Evolutionary conservation across 2,888 invertebrate species (phyloP).

Genomic region (Dryobotodes eremita): DNA sequence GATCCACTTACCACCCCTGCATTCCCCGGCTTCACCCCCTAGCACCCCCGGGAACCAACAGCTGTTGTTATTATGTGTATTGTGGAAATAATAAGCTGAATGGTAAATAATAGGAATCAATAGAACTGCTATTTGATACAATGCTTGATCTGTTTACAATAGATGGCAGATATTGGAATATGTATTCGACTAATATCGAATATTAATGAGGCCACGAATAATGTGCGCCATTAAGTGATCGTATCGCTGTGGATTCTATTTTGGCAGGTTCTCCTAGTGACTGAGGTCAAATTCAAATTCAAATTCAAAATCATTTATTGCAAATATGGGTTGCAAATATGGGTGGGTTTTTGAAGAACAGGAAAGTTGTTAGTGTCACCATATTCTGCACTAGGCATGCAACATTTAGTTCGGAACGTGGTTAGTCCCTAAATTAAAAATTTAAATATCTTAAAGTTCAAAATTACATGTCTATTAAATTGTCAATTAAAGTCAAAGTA

Average conservation of each 20-base stretch:
- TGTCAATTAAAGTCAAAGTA: too few species aligned
- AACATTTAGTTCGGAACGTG: too few species aligned
- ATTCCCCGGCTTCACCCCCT: background rate
- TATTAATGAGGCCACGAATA: conserved; percentile 1
- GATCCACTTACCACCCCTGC: background rate
- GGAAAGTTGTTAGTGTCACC: too few species aligned
- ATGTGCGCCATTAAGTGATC: background rate
- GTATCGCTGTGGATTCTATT: background rate
- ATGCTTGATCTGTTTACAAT: conserved; percentile 25
- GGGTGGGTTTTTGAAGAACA: too few species aligned
- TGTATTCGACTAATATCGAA: background rate
- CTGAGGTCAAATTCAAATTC: too few species aligned
- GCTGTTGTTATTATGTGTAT: conserved; percentile 29
- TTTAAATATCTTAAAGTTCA: too few species aligned
- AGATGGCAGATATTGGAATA: conserved; percentile 6
- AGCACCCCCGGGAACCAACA: conserved; percentile 12
- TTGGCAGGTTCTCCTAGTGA: background rate
- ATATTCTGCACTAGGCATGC: too few species aligned
- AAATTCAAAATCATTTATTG: too few species aligned
- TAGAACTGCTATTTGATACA: background rate
- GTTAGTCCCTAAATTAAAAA: too few species aligned
- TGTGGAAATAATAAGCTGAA: conserved; percentile 33
- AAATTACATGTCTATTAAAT: too few species aligned
- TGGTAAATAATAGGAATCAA: conserved; percentile 18
- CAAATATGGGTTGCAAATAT: too few species aligned